phyloP scores from a whole-genome alignment of 2,797 vertebrate genomes.

The Zenarchopterus dispar region DNA sequence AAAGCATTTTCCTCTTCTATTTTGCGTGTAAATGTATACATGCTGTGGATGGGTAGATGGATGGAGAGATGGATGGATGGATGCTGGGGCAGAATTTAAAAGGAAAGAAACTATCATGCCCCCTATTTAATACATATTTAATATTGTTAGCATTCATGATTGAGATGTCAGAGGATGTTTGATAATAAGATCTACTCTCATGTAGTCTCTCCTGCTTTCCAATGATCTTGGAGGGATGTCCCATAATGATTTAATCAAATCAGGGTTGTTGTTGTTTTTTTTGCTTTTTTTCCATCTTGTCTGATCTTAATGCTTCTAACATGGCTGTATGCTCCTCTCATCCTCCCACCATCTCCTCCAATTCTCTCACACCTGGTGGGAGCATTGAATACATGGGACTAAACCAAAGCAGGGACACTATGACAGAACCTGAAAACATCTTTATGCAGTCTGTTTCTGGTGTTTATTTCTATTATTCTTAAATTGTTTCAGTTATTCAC shows the following conservation, averaged over 20 bases:
- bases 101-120: slow-evolving; percentile 4
- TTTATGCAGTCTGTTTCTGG: slow-evolving; percentile 7
- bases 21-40: background rate
- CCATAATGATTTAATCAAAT: slow-evolving; percentile 70
- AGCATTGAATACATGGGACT: slow-evolving; percentile 16
- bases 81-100: slow-evolving; percentile 4
- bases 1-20: background rate
- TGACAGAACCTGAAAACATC: slow-evolving; percentile 8
- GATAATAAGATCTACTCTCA: slow-evolving; percentile 34
- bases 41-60: background rate
- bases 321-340: background rate
- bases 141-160: slow-evolving; percentile 37
- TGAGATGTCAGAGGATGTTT: slow-evolving; percentile 47
- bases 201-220: slow-evolving; percentile 37
- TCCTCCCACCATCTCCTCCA: background rate
- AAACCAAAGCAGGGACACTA: background rate
- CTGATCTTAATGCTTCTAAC: slow-evolving; percentile 38
- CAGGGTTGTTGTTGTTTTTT: background rate
- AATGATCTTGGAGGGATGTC: slow-evolving; percentile 20
- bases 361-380: slow-evolving; percentile 21
- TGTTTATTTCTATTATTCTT: slow-evolving; percentile 30
- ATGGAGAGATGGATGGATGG: slow-evolving; percentile 26
- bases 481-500: slow-evolving; percentile 22
- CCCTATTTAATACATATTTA: slow-evolving; percentile 23
- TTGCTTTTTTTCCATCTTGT: slow-evolving; percentile 30